Evolutionary conservation across 2,888 invertebrate genomes (phyloP).

Genomic region (Mesopsocus fuscifrons): DNA sequence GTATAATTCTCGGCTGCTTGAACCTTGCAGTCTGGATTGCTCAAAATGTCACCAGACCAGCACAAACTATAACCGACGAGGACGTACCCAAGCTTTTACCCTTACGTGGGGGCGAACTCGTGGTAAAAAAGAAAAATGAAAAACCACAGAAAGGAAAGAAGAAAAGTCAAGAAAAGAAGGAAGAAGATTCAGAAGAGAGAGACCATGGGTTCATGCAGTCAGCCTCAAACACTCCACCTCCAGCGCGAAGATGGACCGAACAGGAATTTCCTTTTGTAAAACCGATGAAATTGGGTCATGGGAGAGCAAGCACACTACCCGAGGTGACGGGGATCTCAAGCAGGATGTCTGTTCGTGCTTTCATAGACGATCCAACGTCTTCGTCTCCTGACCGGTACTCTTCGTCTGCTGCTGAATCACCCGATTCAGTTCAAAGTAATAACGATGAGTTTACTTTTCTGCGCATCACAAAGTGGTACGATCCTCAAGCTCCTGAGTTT

Average conservation of each 20-base stretch:
- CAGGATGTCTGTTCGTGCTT: neutral
- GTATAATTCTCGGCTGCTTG: too few relatives aligned
- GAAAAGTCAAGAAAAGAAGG: neutral
- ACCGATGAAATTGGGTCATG: neutral
- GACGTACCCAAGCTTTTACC: neutral
- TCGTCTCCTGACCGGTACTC: too few relatives aligned
- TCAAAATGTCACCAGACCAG: neutral
- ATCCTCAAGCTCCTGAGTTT: slow-evolving; percentile 2
- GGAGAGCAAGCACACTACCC: neutral
- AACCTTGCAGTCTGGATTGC: slow-evolving; percentile 5
- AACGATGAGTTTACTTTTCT: too few relatives aligned
- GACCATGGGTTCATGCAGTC: neutral
- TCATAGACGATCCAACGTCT: neutral
- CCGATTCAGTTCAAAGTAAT: too few relatives aligned
- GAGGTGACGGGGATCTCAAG: neutral
- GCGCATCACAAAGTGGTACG: neutral
- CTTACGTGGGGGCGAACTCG: neutral
- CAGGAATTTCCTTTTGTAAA: too few relatives aligned
- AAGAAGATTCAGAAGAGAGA: neutral
- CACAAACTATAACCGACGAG: neutral
- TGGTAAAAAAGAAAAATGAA: neutral
- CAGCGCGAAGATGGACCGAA: too few relatives aligned
- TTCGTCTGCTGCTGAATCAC: too few relatives aligned
- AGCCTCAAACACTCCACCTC: too few relatives aligned
- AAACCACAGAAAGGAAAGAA: neutral